Base-by-base conservation (phyloP, 2,113 vertebrate genomes). In the Mormyrus lacerda region DNA sequence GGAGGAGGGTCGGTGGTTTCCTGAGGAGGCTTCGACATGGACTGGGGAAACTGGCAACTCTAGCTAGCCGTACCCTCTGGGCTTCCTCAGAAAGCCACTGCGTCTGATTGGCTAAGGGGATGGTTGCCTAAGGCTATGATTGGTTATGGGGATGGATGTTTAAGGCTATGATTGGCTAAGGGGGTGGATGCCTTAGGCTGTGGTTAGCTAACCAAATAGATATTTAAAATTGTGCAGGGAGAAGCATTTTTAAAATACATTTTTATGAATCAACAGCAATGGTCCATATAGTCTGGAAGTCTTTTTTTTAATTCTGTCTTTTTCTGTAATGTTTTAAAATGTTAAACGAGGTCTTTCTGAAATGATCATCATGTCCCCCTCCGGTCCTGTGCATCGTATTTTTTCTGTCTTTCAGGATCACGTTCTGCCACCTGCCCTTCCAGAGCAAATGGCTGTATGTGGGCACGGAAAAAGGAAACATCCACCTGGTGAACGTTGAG, bases 391-490 rank as follows among this genome's bases (percentile, higher is more conserved):
- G 45, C 4, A 17, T 61, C 13, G 83, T 61, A 79, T 90, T 48
- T 92, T 94, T 92, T 94, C 92, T 61, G 89, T 96, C 93, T 95
- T 95, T 6, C 95, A 99, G 98, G 95, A 97, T 99, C 96, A 99
- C 98, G 0, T 99, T 98, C 96, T 98, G 97, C 96, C 98, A 99
- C 95, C 96, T 99, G 94, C 98, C 98, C 95, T 99, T 99, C 95
- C 98, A 99, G 96, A 99, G 98, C 95, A 99, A 99, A 95, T 99
- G 98, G 98, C 96, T 99, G 0, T 99, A 99, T 91, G 97, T 99
- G 90, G 98, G 98, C 91, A 97, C 98, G 0, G 98, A 99, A 94
- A 95, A 97, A 95, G 98, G 98, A 93, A 99, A 99, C 93, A 98
- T 99, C 95, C 98, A 99, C 93, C 98, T 99, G 51, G 98, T 99